phyloP scores from a whole-genome alignment of 2,797 vertebrate species.

The Epinephelus awoara region DNA sequence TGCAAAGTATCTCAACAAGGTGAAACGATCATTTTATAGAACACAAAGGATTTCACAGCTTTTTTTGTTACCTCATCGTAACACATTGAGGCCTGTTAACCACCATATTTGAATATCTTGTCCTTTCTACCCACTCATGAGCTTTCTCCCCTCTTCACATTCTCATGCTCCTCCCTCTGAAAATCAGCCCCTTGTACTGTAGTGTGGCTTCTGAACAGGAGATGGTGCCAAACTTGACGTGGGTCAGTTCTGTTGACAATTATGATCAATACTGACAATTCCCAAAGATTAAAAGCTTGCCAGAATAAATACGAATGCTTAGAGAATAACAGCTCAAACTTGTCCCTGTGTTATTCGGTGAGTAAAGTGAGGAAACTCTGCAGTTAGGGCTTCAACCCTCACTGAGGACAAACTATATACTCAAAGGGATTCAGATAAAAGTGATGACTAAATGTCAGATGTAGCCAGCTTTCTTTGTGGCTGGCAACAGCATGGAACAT shows the following conservation, averaged over 20 bases:
- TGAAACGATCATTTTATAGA: not conserved
- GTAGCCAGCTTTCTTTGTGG: constrained; percentile 2
- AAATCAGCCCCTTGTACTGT: constrained; percentile 31
- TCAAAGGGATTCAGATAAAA: not conserved
- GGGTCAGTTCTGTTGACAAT: constrained; percentile 8
- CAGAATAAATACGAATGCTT: not conserved
- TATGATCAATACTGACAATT: not conserved
- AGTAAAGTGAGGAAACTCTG: not conserved
- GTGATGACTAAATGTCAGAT: constrained; percentile 6
- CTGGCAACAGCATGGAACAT: constrained; percentile 18
- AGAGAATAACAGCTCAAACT: not conserved
- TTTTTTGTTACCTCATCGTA: not conserved
- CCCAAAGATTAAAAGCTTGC: not conserved
- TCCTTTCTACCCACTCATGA: not conserved
- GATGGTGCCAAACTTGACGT: constrained; percentile 81
- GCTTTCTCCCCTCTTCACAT: not conserved
- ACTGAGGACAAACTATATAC: not conserved
- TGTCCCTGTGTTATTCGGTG: not conserved
- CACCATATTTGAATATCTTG: not conserved
- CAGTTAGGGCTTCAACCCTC: not conserved
- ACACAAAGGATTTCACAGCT: too few species aligned
- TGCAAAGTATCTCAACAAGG: not conserved
- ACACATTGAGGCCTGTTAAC: not conserved
- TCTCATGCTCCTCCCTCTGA: constrained; percentile 13
- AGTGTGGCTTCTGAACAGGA: constrained; percentile 74